Percentiles rank a stretch among this genome's conserved stretches.
phyloP scores from a whole-genome alignment of 2,888 invertebrate genomes.

The Rutpela maculata region DNA sequence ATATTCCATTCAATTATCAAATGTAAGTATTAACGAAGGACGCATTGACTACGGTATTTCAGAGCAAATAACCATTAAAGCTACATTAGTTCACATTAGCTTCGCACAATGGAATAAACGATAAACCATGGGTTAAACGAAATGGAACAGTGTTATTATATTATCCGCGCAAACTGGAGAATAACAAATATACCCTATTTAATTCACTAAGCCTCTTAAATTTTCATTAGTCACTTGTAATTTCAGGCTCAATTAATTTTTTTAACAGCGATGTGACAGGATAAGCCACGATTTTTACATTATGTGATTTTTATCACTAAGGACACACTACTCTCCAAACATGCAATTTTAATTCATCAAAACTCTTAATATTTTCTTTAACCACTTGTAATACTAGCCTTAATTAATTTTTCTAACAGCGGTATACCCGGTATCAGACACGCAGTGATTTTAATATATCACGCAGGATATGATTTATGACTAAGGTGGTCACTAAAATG shows the following conservation, averaged over 20 bases:
- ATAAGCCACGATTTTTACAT: not conserved
- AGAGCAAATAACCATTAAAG: not conserved
- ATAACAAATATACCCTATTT: not conserved
- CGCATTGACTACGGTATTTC: not conserved
- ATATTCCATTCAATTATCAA: too few species aligned
- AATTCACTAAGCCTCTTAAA: not conserved
- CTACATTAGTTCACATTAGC: not conserved
- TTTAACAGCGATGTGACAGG: not conserved
- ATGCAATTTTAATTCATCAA: too few species aligned
- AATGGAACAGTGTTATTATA: not conserved
- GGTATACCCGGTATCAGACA: too few species aligned
- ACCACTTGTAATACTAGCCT: too few species aligned
- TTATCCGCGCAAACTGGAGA: not conserved
- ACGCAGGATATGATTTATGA: too few species aligned
- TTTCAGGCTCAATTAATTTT: not conserved
- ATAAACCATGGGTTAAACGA: not conserved
- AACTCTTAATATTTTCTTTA: too few species aligned
- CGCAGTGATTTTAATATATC: too few species aligned
- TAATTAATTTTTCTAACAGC: too few species aligned
- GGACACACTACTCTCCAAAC: not conserved
- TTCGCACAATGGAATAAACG: not conserved
- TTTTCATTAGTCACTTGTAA: not conserved
- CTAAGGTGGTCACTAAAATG: too few species aligned
- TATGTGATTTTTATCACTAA: not conserved
- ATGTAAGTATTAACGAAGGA: not conserved